Evolutionary conservation across 2,113 vertebrate genomes (phyloP).

Genomic region (Dissostichus mawsoni): DNA sequence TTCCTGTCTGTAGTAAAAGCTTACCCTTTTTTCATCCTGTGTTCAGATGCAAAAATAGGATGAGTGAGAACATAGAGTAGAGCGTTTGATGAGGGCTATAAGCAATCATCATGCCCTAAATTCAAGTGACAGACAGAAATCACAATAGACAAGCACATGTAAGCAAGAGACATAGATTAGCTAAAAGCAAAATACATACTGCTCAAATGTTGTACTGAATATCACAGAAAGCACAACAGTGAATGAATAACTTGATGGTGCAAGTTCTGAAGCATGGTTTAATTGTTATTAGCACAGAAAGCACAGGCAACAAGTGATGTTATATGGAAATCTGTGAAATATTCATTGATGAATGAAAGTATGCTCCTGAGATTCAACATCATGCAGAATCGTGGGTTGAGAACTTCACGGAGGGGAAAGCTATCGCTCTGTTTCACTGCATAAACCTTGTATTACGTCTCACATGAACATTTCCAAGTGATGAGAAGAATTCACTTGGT

Average conservation of each 20-base stretch:
- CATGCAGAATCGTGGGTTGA: slow-evolving; percentile 9
- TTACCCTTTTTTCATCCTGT: slow-evolving; percentile 42
- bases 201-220: background rate
- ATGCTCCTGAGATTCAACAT: background rate
- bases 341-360: background rate
- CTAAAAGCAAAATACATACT: background rate
- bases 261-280: background rate
- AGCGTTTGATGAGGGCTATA: slow-evolving; percentile 37
- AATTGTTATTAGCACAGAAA: too few relatives aligned
- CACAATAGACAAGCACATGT: slow-evolving; percentile 14
- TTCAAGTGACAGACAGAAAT: slow-evolving; percentile 34
- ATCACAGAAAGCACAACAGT: background rate
- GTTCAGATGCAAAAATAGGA: slow-evolving; percentile 47
- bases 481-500: slow-evolving; percentile 8
- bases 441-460: slow-evolving; percentile 28
- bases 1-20: slow-evolving; percentile 6
- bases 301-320: background rate
- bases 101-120: slow-evolving; percentile 39
- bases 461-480: slow-evolving; percentile 19
- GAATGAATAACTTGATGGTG: background rate
- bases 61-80: slow-evolving; percentile 33
- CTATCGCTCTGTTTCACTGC: background rate
- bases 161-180: slow-evolving; percentile 8
- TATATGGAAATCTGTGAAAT: background rate
- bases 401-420: background rate